Conservation (phyloP, 2,113 vertebrate species). For the Lophotis ruficrista region DNA sequence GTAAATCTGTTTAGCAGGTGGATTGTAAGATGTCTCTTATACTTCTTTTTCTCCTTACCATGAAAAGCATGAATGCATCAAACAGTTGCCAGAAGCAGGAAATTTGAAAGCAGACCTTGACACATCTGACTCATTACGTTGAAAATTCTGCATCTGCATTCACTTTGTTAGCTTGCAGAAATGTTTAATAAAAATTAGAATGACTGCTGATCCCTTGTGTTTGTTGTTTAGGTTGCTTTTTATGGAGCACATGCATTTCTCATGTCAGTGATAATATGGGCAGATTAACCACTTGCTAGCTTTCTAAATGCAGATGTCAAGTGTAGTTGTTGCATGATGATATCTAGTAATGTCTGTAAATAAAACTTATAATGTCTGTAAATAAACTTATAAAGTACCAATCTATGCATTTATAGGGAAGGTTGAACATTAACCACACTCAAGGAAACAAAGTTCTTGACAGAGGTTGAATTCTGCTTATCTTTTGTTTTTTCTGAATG, state of each 20-base stretch:
- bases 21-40: background rate
- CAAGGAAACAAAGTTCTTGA: background rate
- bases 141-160: slow-evolving; percentile 18
- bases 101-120: background rate
- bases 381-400: background rate
- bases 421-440: fast-evolving
- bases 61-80: background rate
- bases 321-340: background rate
- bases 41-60: background rate
- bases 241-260: background rate
- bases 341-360: background rate
- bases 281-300: background rate
- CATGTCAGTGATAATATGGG: background rate
- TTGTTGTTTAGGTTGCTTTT: slow-evolving; percentile 32
- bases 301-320: background rate
- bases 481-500: background rate
- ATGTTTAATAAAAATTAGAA: slow-evolving; percentile 38
- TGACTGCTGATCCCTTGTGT: background rate
- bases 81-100: background rate
- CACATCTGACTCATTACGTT: background rate
- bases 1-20: background rate
- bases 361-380: background rate
- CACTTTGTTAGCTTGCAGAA: slow-evolving; percentile 23
- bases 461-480: background rate
- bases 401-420: background rate